phyloP scores from a whole-genome alignment of 1,140 invertebrate genomes.

The Drosophila neocordata region DNA sequence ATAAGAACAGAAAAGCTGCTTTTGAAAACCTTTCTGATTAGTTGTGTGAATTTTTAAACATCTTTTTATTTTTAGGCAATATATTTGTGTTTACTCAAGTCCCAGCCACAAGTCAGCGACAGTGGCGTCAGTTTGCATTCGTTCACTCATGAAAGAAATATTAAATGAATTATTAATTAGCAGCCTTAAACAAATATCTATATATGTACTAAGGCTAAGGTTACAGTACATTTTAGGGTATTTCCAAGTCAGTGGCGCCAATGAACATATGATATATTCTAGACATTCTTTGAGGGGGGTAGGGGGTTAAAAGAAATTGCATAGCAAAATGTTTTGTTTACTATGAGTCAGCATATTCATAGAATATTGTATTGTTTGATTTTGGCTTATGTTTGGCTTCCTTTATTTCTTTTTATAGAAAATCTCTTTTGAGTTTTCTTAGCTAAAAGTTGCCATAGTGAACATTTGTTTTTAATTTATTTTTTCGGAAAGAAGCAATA shows the following conservation, averaged over 20 bases:
- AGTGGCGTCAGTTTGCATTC: too few species aligned
- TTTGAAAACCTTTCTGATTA: too few species aligned
- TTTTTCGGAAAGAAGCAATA: not conserved
- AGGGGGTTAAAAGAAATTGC: constrained; percentile 28
- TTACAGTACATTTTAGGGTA: too few species aligned
- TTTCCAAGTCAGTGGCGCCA: not conserved
- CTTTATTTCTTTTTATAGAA: constrained; percentile 28
- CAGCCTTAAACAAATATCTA: too few species aligned
- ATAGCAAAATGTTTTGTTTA: constrained; percentile 28
- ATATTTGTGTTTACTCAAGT: too few species aligned
- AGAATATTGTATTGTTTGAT: constrained; percentile 43
- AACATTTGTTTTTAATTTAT: not conserved
- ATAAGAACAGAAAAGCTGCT: too few species aligned
- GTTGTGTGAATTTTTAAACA: too few species aligned
- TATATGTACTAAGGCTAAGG: too few species aligned
- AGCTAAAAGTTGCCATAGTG: not conserved
- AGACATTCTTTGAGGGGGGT: not conserved
- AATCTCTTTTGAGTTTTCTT: constrained; percentile 16
- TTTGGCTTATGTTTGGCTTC: constrained; percentile 37
- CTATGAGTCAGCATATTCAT: constrained; percentile 48
- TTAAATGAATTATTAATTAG: too few species aligned
- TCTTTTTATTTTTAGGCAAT: too few species aligned
- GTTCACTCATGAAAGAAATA: too few species aligned
- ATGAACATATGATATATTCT: not conserved
- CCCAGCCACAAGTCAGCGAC: too few species aligned